These are phyloP conservation scores for Tenthredo mesomela DNA, from an alignment of 2,888 invertebrate species.

Conservation along the genomic window DNA sequence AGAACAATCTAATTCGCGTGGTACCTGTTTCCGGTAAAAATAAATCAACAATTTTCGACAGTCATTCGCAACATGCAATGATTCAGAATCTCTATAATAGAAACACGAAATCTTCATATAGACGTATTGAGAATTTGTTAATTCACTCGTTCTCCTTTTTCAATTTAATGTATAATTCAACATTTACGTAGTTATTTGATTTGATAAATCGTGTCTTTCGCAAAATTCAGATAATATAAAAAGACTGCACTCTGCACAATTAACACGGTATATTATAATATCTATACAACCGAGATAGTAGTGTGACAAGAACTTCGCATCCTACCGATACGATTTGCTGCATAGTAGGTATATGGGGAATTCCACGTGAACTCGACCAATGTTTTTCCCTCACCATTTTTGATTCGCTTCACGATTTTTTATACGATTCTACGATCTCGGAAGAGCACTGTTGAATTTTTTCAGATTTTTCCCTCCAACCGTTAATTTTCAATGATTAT, in stretches of 20 bases:
- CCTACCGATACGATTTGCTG: no score
- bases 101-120: conserved; percentile 4
- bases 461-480: no score
- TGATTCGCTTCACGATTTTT: no score
- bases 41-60: background rate
- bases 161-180: background rate
- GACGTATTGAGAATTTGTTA: background rate
- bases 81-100: background rate
- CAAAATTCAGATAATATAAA: background rate
- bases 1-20: background rate
- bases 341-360: no score
- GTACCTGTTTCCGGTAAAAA: conserved; percentile 10
- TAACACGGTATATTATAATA: background rate
- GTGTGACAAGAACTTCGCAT: background rate
- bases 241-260: background rate
- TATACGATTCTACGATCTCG: no score
- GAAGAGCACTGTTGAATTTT: no score
- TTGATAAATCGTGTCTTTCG: background rate
- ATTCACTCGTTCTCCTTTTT: background rate
- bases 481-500: no score
- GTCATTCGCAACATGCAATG: background rate
- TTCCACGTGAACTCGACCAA: no score
- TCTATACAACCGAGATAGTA: background rate
- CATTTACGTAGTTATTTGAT: background rate
- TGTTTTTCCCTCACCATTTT: no score